Evolutionary conservation across 2,888 invertebrate species (phyloP).

Genomic region (Pachymerium ferrugineum): DNA sequence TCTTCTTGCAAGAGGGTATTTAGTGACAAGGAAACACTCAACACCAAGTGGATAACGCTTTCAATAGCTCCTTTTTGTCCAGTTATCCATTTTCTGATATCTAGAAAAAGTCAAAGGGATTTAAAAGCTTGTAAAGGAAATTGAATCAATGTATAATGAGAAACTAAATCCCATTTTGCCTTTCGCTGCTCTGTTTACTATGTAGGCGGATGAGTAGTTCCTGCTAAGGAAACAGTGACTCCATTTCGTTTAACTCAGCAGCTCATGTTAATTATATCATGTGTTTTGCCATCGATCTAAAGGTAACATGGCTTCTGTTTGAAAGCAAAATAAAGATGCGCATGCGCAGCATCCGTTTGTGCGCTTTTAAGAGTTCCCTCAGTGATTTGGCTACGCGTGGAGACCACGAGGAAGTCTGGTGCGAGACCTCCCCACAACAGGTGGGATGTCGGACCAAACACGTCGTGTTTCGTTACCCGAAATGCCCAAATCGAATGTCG

Average conservation of each 20-base stretch:
- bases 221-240: neutral
- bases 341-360: neutral
- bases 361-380: neutral
- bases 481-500: slow-evolving; percentile 2
- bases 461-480: slow-evolving; percentile 25
- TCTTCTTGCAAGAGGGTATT: too few relatives aligned
- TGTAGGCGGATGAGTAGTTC: neutral
- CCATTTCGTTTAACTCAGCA: neutral
- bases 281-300: slow-evolving; percentile 27
- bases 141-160: neutral
- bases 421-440: neutral
- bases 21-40: too few relatives aligned
- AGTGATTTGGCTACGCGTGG: neutral
- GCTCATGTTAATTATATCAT: slow-evolving; percentile 10
- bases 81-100: too few relatives aligned
- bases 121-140: neutral
- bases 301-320: slow-evolving; percentile 2
- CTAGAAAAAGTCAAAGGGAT: neutral
- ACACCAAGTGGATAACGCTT: neutral
- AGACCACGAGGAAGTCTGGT: neutral
- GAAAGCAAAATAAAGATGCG: neutral
- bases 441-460: neutral
- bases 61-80: too few relatives aligned
- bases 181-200: neutral
- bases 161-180: neutral